Percentiles rank a stretch among this genome's conserved stretches.
phyloP scores from a whole-genome alignment of 2,888 invertebrate genomes.

The Beris chalybata region DNA sequence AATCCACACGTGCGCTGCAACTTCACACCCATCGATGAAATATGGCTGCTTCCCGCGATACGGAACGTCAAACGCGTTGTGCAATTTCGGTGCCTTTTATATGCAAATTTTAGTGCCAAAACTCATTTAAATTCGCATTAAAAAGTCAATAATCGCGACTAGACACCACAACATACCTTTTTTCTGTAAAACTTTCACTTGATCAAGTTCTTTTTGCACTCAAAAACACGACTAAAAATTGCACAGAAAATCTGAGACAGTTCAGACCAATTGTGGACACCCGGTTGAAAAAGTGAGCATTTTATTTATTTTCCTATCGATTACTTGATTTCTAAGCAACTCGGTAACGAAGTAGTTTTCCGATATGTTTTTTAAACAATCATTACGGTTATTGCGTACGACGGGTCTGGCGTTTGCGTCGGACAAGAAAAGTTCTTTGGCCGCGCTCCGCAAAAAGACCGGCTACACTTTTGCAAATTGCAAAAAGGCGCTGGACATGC shows the following conservation, averaged over 20 bases:
- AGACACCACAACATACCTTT: no score
- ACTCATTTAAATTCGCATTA: no score
- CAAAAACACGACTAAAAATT: no score
- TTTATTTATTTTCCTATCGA: conserved; percentile 31
- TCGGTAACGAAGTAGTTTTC: conserved; percentile 23
- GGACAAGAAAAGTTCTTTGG: conserved; percentile 71
- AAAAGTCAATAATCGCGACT: no score
- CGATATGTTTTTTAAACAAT: conserved; percentile 64
- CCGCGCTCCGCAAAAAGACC: conserved; percentile 88
- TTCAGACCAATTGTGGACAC: no score
- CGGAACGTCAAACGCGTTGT: not conserved
- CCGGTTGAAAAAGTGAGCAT: not conserved
- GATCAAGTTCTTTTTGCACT: no score
- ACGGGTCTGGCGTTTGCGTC: conserved; percentile 59
- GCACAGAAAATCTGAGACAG: no score
- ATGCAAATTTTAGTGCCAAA: no score
- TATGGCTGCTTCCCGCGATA: not conserved
- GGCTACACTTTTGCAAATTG: conserved; percentile 96
- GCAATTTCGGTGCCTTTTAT: conserved; percentile 1
- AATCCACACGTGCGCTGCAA: not conserved
- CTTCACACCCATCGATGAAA: no score
- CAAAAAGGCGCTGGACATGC: conserved; percentile 89
- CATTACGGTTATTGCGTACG: conserved; percentile 64
- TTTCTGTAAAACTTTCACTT: no score
- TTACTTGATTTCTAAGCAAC: conserved; percentile 29